Percentiles rank a stretch among this genome's conserved stretches.
These are phyloP conservation scores for Platerodrilus igneus DNA, from an alignment of 2,888 invertebrate species.

Conservation along the genomic window DNA sequence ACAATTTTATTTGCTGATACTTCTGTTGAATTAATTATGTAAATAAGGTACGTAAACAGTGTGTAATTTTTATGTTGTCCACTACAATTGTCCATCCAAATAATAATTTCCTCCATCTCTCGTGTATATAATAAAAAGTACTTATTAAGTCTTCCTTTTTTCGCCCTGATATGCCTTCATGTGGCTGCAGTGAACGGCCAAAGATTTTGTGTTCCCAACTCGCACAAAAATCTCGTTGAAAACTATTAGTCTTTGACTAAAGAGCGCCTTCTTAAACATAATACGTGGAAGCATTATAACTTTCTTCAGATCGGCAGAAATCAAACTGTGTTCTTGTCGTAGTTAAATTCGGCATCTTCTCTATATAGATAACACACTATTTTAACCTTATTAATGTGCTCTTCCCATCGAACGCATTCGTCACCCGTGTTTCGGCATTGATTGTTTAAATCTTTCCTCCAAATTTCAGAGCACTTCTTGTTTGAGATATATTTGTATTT, in stretches of 20 bases:
- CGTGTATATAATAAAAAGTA: conserved; percentile 12
- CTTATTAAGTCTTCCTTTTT: conserved; percentile 12
- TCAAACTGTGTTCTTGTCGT: background rate
- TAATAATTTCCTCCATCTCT: conserved; percentile 16
- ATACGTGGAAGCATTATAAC: conserved; percentile 14
- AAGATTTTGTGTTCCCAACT: too few relatives aligned
- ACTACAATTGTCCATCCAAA: conserved; percentile 24
- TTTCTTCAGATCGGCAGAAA: conserved; percentile 14
- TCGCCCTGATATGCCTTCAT: conserved; percentile 16
- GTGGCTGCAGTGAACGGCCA: too few relatives aligned
- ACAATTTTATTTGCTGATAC: conserved; percentile 10
- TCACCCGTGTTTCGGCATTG: too few relatives aligned
- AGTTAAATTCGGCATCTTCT: conserved; percentile 9
- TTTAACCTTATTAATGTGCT: conserved; percentile 8
- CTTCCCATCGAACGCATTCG: too few relatives aligned
- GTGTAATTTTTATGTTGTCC: conserved; percentile 23
- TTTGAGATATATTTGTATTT: too few relatives aligned
- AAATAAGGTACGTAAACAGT: conserved; percentile 19
- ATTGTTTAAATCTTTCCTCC: too few relatives aligned
- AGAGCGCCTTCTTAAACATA: conserved; percentile 13
- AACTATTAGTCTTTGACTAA: conserved; percentile 10
- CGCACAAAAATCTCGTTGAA: conserved; percentile 14
- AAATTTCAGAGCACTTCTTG: too few relatives aligned
- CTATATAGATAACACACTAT: conserved; percentile 11
- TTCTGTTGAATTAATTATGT: conserved; percentile 17